Conservation (phyloP, 2,888 invertebrate species). For the Baronia brevicornis region DNA sequence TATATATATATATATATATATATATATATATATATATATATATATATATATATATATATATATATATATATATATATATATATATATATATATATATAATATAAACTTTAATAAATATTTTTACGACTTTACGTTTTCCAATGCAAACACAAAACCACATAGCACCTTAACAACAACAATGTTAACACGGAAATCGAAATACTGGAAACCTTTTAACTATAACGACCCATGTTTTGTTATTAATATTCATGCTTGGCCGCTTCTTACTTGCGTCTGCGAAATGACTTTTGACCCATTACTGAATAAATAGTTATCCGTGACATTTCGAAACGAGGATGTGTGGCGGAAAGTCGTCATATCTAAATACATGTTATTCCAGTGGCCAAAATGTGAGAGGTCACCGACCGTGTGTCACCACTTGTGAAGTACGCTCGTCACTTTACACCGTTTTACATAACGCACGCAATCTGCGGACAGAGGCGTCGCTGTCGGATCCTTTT, state of each 20-base stretch:
- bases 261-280: constrained; percentile 8
- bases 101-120: no score
- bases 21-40: no score
- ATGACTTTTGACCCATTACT: constrained; percentile 14
- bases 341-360: constrained; percentile 23
- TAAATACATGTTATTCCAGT: constrained; percentile 25
- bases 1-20: no score
- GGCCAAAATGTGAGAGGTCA: constrained; percentile 44
- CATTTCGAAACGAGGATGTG: constrained; percentile 16
- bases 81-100: no score
- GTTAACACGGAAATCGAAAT: no score
- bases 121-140: no score
- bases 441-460: constrained; percentile 35
- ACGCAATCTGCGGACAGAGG: constrained; percentile 16
- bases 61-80: no score
- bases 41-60: no score
- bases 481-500: constrained; percentile 8
- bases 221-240: constrained; percentile 5
- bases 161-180: no score
- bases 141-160: no score
- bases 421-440: constrained; percentile 33
- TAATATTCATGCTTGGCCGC: constrained; percentile 4
- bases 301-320: constrained; percentile 15
- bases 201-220: constrained; percentile 5
- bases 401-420: constrained; percentile 33